Conservation (phyloP, 1,140 invertebrate species). For the Papilio aristodemus region DNA sequence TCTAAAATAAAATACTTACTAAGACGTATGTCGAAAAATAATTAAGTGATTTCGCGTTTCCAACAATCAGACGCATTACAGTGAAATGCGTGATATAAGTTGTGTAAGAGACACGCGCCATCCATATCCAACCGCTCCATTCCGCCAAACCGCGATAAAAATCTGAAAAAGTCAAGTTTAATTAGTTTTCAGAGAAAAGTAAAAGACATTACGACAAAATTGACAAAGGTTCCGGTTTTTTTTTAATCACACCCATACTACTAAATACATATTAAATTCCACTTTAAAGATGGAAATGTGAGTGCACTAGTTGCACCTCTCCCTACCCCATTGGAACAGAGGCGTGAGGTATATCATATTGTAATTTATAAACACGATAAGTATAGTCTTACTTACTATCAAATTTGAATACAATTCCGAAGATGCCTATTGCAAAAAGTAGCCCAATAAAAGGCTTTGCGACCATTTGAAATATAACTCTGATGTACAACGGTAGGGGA, state of each 20-base stretch:
- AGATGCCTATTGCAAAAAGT: slow-evolving; percentile 21
- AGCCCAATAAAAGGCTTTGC: slow-evolving; percentile 35
- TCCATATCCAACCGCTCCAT: slow-evolving; percentile 36
- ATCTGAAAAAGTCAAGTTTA: slow-evolving; percentile 34
- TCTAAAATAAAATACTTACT: not conserved
- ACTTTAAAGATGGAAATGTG: too few species aligned
- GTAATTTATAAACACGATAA: too few species aligned
- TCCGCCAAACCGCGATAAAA: slow-evolving; percentile 35
- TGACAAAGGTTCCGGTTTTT: too few species aligned
- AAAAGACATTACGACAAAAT: too few species aligned
- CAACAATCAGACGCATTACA: not conserved
- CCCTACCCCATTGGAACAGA: too few species aligned
- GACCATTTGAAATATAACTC: slow-evolving; percentile 37
- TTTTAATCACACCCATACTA: too few species aligned
- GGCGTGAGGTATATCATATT: too few species aligned
- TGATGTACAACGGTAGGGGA: slow-evolving; percentile 1
- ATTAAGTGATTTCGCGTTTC: not conserved
- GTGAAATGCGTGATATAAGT: not conserved
- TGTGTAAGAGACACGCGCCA: not conserved
- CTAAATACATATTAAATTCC: too few species aligned
- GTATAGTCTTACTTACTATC: slow-evolving; percentile 49
- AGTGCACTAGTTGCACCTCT: too few species aligned
- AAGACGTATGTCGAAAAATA: not conserved
- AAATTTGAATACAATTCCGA: slow-evolving; percentile 42
- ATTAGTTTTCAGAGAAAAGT: too few species aligned